Base-by-base conservation (phyloP, 2,797 vertebrate species). In the Gephyroberyx darwinii region DNA sequence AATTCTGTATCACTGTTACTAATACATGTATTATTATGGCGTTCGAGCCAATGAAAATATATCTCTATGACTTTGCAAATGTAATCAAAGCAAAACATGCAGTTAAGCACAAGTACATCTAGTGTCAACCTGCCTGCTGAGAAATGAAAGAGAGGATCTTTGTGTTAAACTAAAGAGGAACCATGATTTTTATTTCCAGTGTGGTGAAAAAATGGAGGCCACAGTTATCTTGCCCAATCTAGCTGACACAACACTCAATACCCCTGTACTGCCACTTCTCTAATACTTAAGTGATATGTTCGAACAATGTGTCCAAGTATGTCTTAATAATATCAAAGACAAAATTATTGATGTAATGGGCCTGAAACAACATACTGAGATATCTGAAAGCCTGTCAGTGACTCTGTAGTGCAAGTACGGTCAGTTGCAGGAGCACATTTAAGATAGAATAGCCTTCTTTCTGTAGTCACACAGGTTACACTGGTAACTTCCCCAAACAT, bases 131-230 rank as follows among this genome's bases (percentile, higher is more conserved):
- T 14, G 37, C 13, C 12, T 22, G 26, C 57, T 65, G n/a, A 65
- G 4, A 77, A 74, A 55, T 20, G 20, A 47, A 17, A 30, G 19
- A 69, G 8, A 50, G 14, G 7, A 5, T 52, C 1, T 55, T 64
- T 6, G 26, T 17, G 1, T 77, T 33, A 75, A 63, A 58, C 14
- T 45, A 82, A 89, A 86, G 83, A 83, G 88, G 87, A 90, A 91
- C 58, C 50, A 55, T 30, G 0, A 20, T 80, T 75, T 84, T 41
- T 84, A 4, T 72, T 80, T 87, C 54, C 55, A 82, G 17, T 76
- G 41, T 84, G 67, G 75, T 68, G 47, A 74, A 84, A 86, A 62
- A 71, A 59, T 41, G 31, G n/a, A 58, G 30, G 39, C 45, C 3
- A 64, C 62, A 64, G 53, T 19, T 19, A 7, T 19, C 69, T 81